A percentile compares a stretch with the other conserved stretches of the same genome.
Conservation (phyloP, 2,113 vertebrate species). For the Hemiprocne comata region DNA sequence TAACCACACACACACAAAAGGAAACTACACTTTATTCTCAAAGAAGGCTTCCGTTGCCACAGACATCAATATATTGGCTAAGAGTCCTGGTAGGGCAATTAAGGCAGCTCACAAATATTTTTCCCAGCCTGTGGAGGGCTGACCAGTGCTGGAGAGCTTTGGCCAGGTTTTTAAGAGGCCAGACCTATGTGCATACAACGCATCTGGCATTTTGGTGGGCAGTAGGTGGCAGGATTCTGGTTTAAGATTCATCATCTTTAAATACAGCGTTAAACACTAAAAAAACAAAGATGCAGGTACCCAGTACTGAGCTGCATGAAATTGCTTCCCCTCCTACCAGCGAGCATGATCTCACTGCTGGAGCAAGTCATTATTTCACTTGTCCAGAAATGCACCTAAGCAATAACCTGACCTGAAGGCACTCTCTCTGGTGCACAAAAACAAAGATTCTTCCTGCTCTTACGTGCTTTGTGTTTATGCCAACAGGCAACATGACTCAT, state of each 20-base stretch:
- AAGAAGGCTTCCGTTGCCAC: not conserved
- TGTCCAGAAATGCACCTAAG: not conserved
- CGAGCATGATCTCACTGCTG: rapidly evolving
- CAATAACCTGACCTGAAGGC: not conserved
- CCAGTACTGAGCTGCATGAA: not conserved
- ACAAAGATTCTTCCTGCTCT: constrained; percentile 31
- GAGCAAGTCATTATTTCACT: not conserved
- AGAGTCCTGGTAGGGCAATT: not conserved
- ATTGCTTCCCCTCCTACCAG: not conserved
- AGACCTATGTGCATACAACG: rapidly evolving
- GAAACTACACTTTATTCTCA: constrained; percentile 35
- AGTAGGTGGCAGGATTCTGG: not conserved
- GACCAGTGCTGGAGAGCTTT: not conserved
- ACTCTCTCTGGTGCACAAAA: not conserved
- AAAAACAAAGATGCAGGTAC: not conserved
- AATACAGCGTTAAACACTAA: not conserved
- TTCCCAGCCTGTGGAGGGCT: not conserved
- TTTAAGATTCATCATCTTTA: not conserved
- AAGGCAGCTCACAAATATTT: not conserved
- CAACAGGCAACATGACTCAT: not conserved
- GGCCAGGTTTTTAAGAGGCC: not conserved
- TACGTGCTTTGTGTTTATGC: not conserved
- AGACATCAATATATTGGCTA: not conserved
- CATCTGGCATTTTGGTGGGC: not conserved
- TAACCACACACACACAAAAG: not conserved